These are phyloP conservation scores for Onchidella celtica DNA, from an alignment of 2,888 invertebrate genomes.

Conservation along the genomic window DNA sequence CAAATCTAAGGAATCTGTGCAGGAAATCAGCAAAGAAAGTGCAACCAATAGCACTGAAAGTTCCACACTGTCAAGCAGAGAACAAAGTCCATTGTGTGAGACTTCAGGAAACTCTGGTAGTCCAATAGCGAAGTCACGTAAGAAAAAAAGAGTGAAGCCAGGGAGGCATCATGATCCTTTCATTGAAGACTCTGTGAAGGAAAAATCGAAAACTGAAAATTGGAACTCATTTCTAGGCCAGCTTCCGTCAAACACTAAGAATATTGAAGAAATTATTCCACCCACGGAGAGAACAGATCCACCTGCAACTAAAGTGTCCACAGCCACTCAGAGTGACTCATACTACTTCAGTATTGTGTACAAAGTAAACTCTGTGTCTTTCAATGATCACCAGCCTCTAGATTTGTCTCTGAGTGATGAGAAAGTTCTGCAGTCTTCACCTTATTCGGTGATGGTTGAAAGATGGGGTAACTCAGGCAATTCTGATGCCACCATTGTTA, in stretches of 20 bases:
- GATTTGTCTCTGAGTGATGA: conserved; percentile 25
- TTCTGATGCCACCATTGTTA: not conserved
- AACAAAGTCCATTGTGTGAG: conserved; percentile 30
- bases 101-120: not conserved
- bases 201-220: conserved; percentile 38
- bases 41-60: conserved; percentile 16
- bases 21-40: conserved; percentile 7
- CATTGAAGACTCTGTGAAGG: conserved; percentile 36
- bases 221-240: conserved; percentile 26
- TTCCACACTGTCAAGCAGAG: conserved; percentile 6
- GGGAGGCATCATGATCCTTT: conserved; percentile 32
- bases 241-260: not conserved
- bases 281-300: conserved; percentile 1
- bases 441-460: not conserved
- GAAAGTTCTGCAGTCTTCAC: not conserved
- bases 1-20: not conserved
- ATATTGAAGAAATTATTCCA: not conserved
- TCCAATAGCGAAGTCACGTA: not conserved
- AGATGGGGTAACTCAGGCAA: not conserved
- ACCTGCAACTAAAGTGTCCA: not conserved
- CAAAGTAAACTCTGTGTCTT: conserved; percentile 40
- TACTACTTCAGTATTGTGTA: conserved; percentile 42
- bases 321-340: conserved; percentile 37
- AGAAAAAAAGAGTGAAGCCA: conserved; percentile 31
- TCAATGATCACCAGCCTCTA: conserved; percentile 34